Conservation (phyloP, 2,113 vertebrate genomes). For the Bostrychus sinensis region DNA sequence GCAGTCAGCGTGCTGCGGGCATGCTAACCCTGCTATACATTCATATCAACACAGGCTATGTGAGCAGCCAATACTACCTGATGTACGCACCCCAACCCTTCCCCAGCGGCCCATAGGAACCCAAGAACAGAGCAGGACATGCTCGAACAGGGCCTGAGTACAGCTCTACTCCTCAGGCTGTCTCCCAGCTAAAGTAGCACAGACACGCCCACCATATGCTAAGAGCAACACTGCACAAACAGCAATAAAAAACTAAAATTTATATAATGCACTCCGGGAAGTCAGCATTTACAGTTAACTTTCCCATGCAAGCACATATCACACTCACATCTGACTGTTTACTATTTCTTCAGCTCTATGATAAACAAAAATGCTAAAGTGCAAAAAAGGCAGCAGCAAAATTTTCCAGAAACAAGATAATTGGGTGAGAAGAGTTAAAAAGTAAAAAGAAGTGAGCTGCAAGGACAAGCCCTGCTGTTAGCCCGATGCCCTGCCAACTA, state of each 20-base stretch:
- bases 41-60: constrained; percentile 26
- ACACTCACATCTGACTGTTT: too few species aligned
- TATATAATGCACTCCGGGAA: neutral
- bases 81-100: constrained; percentile 9
- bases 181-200: constrained; percentile 59
- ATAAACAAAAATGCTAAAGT: neutral
- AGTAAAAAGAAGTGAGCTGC: constrained; percentile 54
- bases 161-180: constrained; percentile 60
- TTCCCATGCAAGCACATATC: neutral
- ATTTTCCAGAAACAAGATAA: neutral
- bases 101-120: constrained; percentile 48
- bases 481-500: constrained; percentile 58
- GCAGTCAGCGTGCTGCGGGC: constrained; percentile 34
- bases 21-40: constrained; percentile 12
- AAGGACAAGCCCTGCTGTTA: constrained; percentile 54
- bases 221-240: constrained; percentile 39
- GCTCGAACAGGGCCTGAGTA: constrained; percentile 57
- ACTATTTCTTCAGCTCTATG: neutral
- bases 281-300: constrained; percentile 1
- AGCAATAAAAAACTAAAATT: constrained; percentile 39
- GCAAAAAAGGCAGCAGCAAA: neutral
- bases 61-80: constrained; percentile 25
- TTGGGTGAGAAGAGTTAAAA: constrained; percentile 38
- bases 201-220: constrained; percentile 64
- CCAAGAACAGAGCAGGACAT: constrained; percentile 50